Conservation (phyloP, 2,797 vertebrate species). For the Smutsia gigantea region DNA sequence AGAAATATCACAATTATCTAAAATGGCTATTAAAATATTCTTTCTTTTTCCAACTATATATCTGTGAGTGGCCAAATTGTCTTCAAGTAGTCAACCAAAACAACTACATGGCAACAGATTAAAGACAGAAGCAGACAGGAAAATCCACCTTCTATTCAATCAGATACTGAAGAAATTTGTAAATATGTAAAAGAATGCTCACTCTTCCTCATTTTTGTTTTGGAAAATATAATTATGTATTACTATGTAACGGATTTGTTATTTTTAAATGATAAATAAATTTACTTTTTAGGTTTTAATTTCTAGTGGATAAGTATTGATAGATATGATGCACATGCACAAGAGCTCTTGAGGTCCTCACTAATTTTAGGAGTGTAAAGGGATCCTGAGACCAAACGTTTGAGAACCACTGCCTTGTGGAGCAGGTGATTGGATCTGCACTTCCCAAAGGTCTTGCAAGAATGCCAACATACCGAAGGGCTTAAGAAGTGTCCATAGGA, state of each 20-base stretch:
- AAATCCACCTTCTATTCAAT: slow-evolving; percentile 14
- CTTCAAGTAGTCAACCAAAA: neutral
- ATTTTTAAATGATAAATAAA: neutral
- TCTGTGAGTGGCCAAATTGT: neutral
- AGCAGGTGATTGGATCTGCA: neutral
- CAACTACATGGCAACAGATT: neutral
- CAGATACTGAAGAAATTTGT: neutral
- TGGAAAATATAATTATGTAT: neutral
- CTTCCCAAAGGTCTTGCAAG: neutral
- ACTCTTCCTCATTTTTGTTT: neutral
- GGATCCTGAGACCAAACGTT: neutral
- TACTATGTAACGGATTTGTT: neutral
- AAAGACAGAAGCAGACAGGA: neutral
- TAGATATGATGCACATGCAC: neutral
- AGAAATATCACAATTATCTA: neutral
- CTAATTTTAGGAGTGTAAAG: neutral
- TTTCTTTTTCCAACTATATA: neutral
- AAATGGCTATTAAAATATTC: neutral
- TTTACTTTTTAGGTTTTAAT: neutral
- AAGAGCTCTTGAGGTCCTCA: neutral
- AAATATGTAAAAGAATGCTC: neutral
- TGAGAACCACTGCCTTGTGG: neutral
- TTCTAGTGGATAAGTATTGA: neutral
- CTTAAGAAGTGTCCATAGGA: neutral
- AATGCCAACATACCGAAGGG: neutral